Evolutionary conservation across 2,113 vertebrate species (phyloP), one percentile per base, ranked within the genome.

Genomic region (Sterrhoptilus dennistouni): DNA sequence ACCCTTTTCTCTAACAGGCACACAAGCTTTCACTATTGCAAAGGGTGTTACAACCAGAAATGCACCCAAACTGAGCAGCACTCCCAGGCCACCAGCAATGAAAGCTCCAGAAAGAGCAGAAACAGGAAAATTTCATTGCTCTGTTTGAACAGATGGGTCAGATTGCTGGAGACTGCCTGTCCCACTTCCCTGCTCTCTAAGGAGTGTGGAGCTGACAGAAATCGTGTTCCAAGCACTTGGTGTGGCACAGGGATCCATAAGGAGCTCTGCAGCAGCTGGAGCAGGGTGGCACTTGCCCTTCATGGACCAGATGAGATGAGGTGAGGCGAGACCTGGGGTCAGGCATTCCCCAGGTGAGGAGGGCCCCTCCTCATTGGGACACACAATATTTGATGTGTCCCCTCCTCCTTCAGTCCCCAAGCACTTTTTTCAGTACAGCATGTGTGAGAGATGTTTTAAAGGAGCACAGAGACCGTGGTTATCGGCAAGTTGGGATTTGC

Each of bases 331-430:
- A 57, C 44, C 13, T 3, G 56, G 36, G 36, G 7, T 65, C 53
- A 35, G 27, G 38, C 44, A 3, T 68, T 45, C 65, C 80, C 17
- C 38, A 44, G 60, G 25, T 83, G 74, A 14, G 38, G 47, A 0
- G 1, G 33, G 23, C 31, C 31, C 13, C 5, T n/a, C 31, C 54
- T 56, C 12, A 14, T 29, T 52, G 0, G 1, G 14, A 27, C 49
- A 50, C 49, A 14, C 49, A 14, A 27, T 50, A 50, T 50, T 50
- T 50, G 4, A 9, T 27, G 25, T 27, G 29, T n/a, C 23, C 56
- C 14, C n/a, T 59, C 56, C 56, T 59, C 14, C 1, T n/a, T n/a
- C 9, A 0, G 6, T 15, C 33, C 28, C 27, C 50, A 49, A 1
- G 7, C 28, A 24, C 17, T 0, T 0, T 15, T 44, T 38, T n/a